Base-by-base conservation (phyloP, 2,888 invertebrate genomes). In the Temnothorax rugatulus region DNA sequence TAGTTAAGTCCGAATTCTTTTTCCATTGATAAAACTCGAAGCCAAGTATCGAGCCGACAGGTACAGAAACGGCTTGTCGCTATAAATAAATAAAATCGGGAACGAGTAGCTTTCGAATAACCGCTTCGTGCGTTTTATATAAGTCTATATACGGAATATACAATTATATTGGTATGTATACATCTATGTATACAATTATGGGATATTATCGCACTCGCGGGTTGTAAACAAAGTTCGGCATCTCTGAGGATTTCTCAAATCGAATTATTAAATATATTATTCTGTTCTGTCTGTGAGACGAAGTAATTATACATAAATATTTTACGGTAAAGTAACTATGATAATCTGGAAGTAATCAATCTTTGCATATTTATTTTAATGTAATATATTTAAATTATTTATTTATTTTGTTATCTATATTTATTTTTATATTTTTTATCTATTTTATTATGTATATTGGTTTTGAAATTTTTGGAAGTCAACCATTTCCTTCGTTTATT, bases 51-150 rank as follows among this genome's bases (percentile, higher is more conserved):
- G 84, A 84, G 77, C 76, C 83, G 63, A 66, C 74, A 54, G 38
- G 44, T 63, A 44, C 41, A 61, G 34, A 47, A 77, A 85, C 82
- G 82, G 87, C 88, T 89, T 88, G 82, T 85, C 82, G 85, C 90
- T 89, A 89, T 86, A 87, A 86, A 86, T 85, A 84, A 87, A 77
- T 75, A 68, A 76, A 79, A 82, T 34, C 61, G 71, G 61, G 81
- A 84, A 85, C 83, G 84, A 74, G 84, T 88, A 90, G 88, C 88
- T 91, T 90, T 90, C 88, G 85, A 84, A 61, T 52, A 75, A 50
- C 69, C 87, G 91, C 91, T 91, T 91, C 86, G 86, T 90, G 91
- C 91, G 89, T 90, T 91, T 90, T 91, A 91, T 90, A 92, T 92
- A 90, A 90, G 86, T 90, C 87, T 90, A 89, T 90, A 89, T 87